Conservation (phyloP, 2,888 invertebrate species). For the Cinara cedri region DNA sequence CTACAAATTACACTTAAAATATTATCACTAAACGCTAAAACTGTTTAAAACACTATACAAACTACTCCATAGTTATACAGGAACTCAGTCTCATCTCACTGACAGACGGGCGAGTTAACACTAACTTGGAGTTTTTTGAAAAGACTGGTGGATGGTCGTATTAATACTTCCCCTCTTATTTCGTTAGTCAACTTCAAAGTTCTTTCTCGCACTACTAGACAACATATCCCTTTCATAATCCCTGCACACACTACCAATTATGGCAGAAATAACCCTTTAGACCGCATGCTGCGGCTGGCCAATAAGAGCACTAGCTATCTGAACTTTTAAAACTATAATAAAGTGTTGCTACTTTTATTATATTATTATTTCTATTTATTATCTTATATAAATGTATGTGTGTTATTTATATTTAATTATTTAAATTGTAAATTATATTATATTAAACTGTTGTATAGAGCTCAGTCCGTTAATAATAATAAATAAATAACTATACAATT, state of each 20-base stretch:
- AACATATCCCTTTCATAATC: no score
- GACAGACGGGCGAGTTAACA: neutral
- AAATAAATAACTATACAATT: no score
- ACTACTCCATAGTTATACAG: no score
- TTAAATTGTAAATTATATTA: no score
- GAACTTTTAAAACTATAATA: neutral
- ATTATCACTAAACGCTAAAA: no score
- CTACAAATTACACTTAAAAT: no score
- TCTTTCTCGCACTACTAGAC: neutral
- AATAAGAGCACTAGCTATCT: neutral
- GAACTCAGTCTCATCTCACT: no score
- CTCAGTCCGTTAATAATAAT: no score
- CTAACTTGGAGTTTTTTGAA: neutral
- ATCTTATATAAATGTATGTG: neutral
- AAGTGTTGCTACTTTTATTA: neutral
- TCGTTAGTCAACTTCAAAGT: no score
- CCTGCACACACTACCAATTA: neutral
- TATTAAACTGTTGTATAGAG: no score
- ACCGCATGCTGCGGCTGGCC: neutral
- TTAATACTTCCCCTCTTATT: neutral
- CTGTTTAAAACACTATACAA: no score
- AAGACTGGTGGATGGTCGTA: neutral
- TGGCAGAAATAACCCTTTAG: neutral
- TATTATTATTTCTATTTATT: neutral
- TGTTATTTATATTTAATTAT: no score